These are phyloP conservation scores for Syngnathoides biaculeatus DNA, from an alignment of 2,113 vertebrate genomes.

Conservation along the genomic window DNA sequence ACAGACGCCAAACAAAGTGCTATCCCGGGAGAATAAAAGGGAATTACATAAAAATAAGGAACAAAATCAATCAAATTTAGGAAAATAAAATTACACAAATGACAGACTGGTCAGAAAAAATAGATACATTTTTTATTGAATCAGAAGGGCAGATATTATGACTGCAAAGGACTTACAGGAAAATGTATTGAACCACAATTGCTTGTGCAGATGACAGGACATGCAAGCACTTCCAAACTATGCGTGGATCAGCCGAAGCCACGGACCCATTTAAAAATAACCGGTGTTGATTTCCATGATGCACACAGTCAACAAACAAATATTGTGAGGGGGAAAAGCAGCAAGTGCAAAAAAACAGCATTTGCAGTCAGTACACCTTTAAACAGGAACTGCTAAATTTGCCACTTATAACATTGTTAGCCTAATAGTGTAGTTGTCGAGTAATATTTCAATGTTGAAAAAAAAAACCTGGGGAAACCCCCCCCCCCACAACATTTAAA, in stretches of 20 bases:
- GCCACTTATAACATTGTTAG: neutral
- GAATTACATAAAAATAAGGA: neutral
- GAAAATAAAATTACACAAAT: conserved; percentile 4
- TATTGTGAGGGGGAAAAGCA: conserved; percentile 20
- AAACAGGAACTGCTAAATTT: neutral
- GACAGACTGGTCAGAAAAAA: neutral
- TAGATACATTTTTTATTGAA: conserved; percentile 7
- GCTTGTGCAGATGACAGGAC: conserved; percentile 13
- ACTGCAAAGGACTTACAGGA: conserved; percentile 6
- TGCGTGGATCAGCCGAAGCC: conserved; percentile 16
- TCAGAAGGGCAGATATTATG: conserved; percentile 20
- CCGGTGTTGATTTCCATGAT: conserved; percentile 35
- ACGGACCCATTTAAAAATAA: conserved; percentile 31
- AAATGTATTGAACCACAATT: conserved; percentile 17
- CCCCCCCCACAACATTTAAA: no score
- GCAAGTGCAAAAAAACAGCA: neutral
- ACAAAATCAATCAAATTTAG: neutral
- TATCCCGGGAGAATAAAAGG: neutral
- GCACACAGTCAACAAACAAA: conserved; percentile 35
- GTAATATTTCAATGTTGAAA: no score
- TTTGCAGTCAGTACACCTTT: neutral
- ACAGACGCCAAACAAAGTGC: neutral
- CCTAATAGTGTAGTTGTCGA: no score
- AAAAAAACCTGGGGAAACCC: no score
- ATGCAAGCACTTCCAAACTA: conserved; percentile 10